Conservation (phyloP, 2,113 vertebrate species). For the Clarias magur region DNA sequence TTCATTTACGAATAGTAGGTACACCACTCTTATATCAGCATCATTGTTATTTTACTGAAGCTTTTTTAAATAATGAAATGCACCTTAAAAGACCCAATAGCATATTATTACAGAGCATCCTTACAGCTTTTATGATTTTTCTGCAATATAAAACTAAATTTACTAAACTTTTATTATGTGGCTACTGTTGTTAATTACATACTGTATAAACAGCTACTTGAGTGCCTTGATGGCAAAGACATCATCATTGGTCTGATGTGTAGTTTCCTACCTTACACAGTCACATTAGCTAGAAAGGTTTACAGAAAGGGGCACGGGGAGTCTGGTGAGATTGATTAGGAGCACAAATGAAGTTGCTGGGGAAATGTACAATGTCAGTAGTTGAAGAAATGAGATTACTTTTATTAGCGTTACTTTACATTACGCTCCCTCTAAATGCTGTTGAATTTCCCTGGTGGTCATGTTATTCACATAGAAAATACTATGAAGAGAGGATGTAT, state of each 20-base stretch:
- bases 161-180: background rate
- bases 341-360: background rate
- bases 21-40: background rate
- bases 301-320: background rate
- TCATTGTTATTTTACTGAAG: background rate
- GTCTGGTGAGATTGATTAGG: background rate
- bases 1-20: background rate
- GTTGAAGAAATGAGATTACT: background rate
- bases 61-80: background rate
- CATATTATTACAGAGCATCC: background rate
- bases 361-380: background rate
- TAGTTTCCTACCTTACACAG: background rate
- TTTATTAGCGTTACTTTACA: background rate
- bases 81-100: background rate
- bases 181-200: background rate
- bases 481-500: slow-evolving; percentile 41
- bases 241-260: background rate
- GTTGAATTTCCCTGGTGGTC: slow-evolving; percentile 10
- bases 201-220: background rate
- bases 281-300: background rate
- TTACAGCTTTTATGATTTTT: background rate
- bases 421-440: background rate
- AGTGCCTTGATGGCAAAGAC: background rate
- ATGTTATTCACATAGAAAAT: slow-evolving; percentile 41
- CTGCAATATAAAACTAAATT: background rate